Percentiles rank a stretch among this genome's conserved stretches.
phyloP scores from a whole-genome alignment of 2,113 vertebrate genomes.

The Nothocercus nigrocapillus region DNA sequence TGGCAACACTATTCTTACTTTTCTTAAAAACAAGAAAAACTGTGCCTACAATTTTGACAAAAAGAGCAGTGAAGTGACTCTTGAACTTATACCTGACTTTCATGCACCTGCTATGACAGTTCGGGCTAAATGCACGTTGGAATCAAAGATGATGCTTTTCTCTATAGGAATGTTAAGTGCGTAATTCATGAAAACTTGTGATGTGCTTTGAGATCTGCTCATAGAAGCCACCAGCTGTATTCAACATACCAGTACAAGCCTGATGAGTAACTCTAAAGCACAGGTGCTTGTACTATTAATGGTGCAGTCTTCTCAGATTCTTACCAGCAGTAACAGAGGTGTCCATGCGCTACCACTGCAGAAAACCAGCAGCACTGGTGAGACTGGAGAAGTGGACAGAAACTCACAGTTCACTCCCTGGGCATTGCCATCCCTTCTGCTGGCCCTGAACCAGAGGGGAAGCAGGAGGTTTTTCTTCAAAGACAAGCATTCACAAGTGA shows the following conservation, averaged over 20 bases:
- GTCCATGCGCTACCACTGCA: rapidly evolving
- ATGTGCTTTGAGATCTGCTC: neutral
- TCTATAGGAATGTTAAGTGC: neutral
- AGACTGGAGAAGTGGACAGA: neutral
- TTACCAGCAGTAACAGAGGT: neutral
- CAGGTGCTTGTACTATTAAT: neutral
- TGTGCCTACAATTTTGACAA: neutral
- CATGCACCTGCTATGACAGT: rapidly evolving
- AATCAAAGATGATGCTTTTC: neutral
- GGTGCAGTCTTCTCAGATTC: neutral
- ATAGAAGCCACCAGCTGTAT: neutral
- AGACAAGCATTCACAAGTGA: neutral
- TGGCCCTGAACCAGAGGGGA: neutral
- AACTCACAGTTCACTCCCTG: neutral
- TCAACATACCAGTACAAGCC: neutral
- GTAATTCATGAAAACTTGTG: neutral
- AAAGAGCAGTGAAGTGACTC: neutral
- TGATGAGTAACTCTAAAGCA: neutral
- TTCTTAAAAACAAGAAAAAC: neutral
- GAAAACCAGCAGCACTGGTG: neutral
- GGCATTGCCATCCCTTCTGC: neutral
- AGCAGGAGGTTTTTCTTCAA: neutral
- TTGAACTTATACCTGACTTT: neutral
- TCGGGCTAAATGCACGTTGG: neutral
- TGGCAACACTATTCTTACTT: neutral